A percentile compares a stretch with the other conserved stretches of the same genome.
These are phyloP conservation scores for Helarctos malayanus DNA, from an alignment of 2,797 vertebrate species.

Conservation along the genomic window DNA sequence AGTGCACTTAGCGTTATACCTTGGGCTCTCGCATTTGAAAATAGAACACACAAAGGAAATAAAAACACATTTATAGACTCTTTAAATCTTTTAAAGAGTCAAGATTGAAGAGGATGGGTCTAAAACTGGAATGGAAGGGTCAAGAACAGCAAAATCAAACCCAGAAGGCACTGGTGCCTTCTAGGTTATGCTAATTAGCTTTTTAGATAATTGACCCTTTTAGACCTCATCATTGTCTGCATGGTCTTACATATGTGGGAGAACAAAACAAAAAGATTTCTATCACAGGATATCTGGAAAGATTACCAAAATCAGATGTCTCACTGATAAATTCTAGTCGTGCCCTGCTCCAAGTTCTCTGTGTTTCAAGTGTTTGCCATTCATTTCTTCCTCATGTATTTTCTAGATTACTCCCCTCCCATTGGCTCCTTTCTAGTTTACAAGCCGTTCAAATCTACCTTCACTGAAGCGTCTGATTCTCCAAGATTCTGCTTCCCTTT, in stretches of 20 bases:
- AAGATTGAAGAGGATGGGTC: background rate
- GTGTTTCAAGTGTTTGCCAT: background rate
- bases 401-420: background rate
- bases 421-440: background rate
- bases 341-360: background rate
- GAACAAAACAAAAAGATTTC: background rate
- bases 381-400: background rate
- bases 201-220: background rate
- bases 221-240: background rate
- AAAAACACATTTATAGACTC: background rate
- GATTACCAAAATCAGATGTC: background rate
- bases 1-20: too few relatives aligned
- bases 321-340: background rate
- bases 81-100: background rate
- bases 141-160: background rate
- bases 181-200: background rate
- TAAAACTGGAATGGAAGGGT: background rate
- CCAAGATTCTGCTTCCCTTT: background rate
- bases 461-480: background rate
- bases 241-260: background rate
- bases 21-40: background rate
- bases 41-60: background rate
- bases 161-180: background rate
- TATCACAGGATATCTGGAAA: background rate
- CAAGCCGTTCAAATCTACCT: background rate